Conservation (phyloP, 2,888 invertebrate genomes). For the Rhagonycha fulva region DNA sequence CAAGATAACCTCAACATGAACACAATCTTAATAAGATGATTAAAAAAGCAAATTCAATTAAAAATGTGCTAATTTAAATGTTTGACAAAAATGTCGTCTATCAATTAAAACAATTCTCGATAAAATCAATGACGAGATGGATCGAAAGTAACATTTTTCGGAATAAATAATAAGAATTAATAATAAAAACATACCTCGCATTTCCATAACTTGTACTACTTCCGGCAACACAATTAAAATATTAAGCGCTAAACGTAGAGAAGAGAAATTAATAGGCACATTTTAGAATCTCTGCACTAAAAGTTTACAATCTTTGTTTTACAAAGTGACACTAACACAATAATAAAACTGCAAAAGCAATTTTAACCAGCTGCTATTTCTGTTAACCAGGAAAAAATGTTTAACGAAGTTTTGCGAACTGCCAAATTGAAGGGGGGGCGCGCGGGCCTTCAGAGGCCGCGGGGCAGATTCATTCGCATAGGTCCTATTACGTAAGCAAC, state of each 20-base stretch:
- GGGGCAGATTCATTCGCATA: constrained; percentile 44
- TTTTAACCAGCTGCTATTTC: constrained; percentile 53
- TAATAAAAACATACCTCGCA: constrained; percentile 48
- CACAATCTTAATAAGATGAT: background rate
- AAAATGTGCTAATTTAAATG: background rate
- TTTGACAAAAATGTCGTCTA: background rate
- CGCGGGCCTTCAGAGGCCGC: constrained; percentile 35
- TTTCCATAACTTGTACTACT: constrained; percentile 47
- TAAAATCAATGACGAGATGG: background rate
- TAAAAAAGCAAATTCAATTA: background rate
- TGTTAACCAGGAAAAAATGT: constrained; percentile 56
- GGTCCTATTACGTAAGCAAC: constrained; percentile 52
- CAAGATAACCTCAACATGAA: background rate
- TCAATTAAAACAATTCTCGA: background rate
- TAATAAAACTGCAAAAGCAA: constrained; percentile 31
- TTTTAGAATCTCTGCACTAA: constrained; percentile 14
- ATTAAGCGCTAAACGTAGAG: constrained; percentile 16
- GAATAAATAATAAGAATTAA: background rate
- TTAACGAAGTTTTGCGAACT: constrained; percentile 48
- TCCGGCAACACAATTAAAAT: constrained; percentile 30
- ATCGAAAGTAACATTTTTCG: background rate
- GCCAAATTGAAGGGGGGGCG: constrained; percentile 51
- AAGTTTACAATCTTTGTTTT: constrained; percentile 17
- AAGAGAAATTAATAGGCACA: constrained; percentile 16
- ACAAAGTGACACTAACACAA: constrained; percentile 31